Percentiles rank a stretch among this genome's conserved stretches.
These are phyloP conservation scores for Cecropterus lyciades DNA, from an alignment of 1,140 invertebrate species.

Conservation along the genomic window DNA sequence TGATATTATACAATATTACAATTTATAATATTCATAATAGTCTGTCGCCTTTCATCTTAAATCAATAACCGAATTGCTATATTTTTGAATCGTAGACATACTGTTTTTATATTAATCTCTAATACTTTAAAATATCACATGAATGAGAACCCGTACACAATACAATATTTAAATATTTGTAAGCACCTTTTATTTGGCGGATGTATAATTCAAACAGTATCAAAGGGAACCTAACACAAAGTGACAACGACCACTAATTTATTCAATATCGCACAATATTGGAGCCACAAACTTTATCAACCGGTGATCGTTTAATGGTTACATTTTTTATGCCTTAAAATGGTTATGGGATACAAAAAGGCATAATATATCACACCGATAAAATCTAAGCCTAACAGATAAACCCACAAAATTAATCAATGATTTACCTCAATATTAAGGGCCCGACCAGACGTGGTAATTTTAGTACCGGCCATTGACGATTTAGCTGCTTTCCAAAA, in stretches of 20 bases:
- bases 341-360: neutral
- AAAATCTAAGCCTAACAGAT: slow-evolving; percentile 2
- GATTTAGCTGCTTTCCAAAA: too few species aligned
- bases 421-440: neutral
- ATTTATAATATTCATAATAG: too few species aligned
- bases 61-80: too few species aligned
- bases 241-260: slow-evolving; percentile 21
- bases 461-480: too few species aligned
- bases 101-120: too few species aligned
- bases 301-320: neutral
- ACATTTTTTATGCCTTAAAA: slow-evolving; percentile 20
- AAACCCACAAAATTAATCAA: slow-evolving; percentile 12
- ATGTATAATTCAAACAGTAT: neutral
- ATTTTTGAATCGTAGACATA: too few species aligned
- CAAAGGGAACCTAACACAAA: neutral
- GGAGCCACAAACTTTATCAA: slow-evolving; percentile 9
- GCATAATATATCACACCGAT: slow-evolving; percentile 15
- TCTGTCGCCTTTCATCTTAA: too few species aligned
- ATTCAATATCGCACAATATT: slow-evolving; percentile 17
- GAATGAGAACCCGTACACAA: too few species aligned
- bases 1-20: too few species aligned
- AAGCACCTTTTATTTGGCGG: neutral
- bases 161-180: too few species aligned
- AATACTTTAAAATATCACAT: too few species aligned
- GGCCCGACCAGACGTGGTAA: too few species aligned